Evolutionary conservation across 2,797 vertebrate genomes (phyloP).

Genomic region (Gymnothorax reevesii): DNA sequence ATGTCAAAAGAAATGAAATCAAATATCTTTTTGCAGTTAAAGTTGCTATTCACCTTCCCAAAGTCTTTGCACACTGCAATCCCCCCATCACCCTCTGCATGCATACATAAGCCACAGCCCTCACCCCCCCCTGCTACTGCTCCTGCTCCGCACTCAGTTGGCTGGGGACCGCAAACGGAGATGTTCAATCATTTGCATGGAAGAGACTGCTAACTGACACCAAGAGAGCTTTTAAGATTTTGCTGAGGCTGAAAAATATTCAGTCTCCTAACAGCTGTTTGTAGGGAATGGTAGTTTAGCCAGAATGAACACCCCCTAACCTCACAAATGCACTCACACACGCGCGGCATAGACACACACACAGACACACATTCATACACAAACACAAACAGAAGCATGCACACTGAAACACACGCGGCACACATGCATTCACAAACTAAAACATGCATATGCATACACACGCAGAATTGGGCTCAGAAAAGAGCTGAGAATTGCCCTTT

Average conservation of each 20-base stretch:
- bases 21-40: constrained; percentile 40
- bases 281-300: no score
- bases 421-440: not conserved
- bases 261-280: not conserved
- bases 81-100: not conserved
- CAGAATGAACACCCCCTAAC: not conserved
- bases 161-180: not conserved
- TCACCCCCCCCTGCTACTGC: not conserved
- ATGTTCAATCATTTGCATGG: not conserved
- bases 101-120: not conserved
- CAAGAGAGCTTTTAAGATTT: not conserved
- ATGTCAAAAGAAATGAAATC: constrained; percentile 55
- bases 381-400: not conserved
- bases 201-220: not conserved
- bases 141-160: not conserved
- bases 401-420: not conserved
- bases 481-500: no score
- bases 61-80: not conserved
- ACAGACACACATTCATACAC: not conserved
- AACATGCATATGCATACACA: not conserved
- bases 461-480: not conserved
- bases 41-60: not conserved
- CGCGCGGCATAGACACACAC: not conserved
- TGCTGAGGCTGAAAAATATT: not conserved
- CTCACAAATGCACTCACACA: not conserved